Evolutionary conservation across 35 echinoderm and acorn worm species (phyloP), one percentile per base, ranked within the genome.

Genomic region (Acanthaster planci): DNA sequence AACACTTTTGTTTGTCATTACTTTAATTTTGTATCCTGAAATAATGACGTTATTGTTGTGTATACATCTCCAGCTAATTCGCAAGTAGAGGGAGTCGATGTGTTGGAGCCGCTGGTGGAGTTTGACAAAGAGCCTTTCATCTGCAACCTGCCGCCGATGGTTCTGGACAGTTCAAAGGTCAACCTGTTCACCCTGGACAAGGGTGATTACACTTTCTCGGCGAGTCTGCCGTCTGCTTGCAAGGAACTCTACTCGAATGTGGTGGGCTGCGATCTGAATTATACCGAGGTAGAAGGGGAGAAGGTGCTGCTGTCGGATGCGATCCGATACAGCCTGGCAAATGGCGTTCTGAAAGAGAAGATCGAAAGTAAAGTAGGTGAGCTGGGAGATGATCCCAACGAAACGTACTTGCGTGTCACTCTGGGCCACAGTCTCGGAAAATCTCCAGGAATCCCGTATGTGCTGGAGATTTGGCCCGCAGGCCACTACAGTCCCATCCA

Each of bases 371-470:
- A 87, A 80, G 77, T 54, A 37, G 53, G 86, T 9, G 50, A 51
- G 77, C 32, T 87, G 39, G 30, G 29, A 5, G 77, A 76, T 38
- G 16, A 34, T 31, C 37, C 55, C 55, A 39, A 79, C 34, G 51
- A 52, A 15, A 64, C 72, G 8, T 87, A 87, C 51, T 32, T 87
- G 31, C 76, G 86, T 4, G 51, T 87, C 5, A 87, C 86, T 0
- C 52, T 87, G 17, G 86, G 86, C 54, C 5, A 18, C 27, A 60
- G 57, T 60, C 57, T 60, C 57, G 85, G 85, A 18, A 87, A 87
- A 52, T 87, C 85, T 51, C 85, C 85, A 21, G 85, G 85, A 52
- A 58, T 51, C 29, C 85, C 85, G 7, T 87, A 87, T 40, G 85
- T 87, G 27, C 54, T 87, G 51, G 85, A 87, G 67, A 78, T 87